A percentile compares a stretch with the other conserved stretches of the same genome.
Evolutionary conservation across 2,797 vertebrate species (phyloP).

Genomic region (Pteronotus mesoamericanus): DNA sequence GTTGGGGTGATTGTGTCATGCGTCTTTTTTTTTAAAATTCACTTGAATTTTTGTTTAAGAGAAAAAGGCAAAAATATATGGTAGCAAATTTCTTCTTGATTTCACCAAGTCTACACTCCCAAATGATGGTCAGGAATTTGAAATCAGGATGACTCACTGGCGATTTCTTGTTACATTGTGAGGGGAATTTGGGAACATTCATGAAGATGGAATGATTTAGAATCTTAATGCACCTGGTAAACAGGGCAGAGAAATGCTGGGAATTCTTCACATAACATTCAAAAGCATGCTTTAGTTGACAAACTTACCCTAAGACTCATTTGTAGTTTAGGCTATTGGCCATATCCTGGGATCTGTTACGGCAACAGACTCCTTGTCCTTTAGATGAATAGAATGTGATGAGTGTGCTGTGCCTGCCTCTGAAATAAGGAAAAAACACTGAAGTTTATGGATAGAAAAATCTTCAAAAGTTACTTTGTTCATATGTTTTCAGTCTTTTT

Average conservation of each 20-base stretch:
- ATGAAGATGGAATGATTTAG: background rate
- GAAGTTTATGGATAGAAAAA: background rate
- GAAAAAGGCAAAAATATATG: background rate
- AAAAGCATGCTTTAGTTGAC: background rate
- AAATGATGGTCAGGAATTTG: background rate
- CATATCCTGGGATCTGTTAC: background rate
- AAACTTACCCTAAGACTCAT: background rate
- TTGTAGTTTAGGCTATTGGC: background rate
- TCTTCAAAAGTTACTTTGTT: background rate
- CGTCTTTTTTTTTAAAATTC: slow-evolving; percentile 30
- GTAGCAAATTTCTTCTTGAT: background rate
- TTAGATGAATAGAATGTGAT: background rate
- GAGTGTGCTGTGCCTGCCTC: background rate
- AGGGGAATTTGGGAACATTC: background rate
- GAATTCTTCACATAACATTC: background rate
- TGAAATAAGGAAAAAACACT: background rate
- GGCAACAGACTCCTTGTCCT: no score
- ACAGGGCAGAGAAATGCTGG: background rate
- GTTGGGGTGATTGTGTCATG: background rate
- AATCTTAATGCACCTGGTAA: background rate
- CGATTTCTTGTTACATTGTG: background rate
- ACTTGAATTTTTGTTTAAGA: background rate
- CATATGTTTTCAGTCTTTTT: background rate
- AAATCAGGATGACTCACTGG: background rate
- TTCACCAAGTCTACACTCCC: background rate